Evolutionary conservation across 2,797 vertebrate species (phyloP).

Genomic region (Falco columbarius): DNA sequence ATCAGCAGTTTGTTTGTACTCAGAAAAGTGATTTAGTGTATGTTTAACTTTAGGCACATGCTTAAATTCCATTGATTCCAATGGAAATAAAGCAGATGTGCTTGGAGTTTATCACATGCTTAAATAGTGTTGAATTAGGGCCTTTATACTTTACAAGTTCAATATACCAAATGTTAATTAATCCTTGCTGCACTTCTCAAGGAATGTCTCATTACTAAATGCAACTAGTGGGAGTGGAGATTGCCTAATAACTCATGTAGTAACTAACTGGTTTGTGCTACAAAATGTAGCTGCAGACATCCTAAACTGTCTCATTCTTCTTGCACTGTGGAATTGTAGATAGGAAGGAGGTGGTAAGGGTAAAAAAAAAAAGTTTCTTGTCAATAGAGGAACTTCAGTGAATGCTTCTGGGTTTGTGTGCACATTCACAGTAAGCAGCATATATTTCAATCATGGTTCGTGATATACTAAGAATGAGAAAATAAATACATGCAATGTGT

Average conservation of each 20-base stretch:
- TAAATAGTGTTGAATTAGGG: constrained; percentile 22
- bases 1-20: constrained; percentile 58
- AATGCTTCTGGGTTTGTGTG: not conserved
- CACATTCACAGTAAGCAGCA: not conserved
- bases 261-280: constrained; percentile 6
- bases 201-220: constrained; percentile 8
- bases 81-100: constrained; percentile 65
- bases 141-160: not conserved
- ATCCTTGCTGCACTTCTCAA: constrained; percentile 11
- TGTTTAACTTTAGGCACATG: constrained; percentile 63
- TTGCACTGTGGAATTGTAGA: not conserved
- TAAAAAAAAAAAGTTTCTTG: not conserved
- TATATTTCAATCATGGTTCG: not conserved
- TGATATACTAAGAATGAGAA: not conserved
- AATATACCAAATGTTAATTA: constrained; percentile 41
- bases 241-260: constrained; percentile 5
- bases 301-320: not conserved
- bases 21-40: constrained; percentile 61
- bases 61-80: constrained; percentile 58
- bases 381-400: not conserved
- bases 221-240: not conserved
- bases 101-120: constrained; percentile 29
- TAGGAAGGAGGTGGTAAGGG: not conserved
- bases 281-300: constrained; percentile 4
- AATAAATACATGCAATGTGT: not conserved